These are phyloP conservation scores for Metopia argyrocephala DNA, from an alignment of 2,888 invertebrate species.

Conservation along the genomic window DNA sequence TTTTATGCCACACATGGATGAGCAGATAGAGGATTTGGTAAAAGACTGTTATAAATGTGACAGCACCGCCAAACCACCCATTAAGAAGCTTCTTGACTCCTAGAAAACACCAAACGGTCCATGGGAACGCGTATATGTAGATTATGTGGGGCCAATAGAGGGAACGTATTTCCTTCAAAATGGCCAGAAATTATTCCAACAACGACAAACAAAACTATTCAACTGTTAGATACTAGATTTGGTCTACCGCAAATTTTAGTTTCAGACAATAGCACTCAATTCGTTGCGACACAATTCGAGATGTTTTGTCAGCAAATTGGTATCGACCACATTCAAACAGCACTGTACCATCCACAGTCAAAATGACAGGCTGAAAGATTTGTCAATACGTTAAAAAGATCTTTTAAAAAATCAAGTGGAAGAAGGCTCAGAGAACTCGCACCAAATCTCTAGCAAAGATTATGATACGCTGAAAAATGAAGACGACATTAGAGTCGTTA, in stretches of 20 bases:
- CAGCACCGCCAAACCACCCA: too few relatives aligned
- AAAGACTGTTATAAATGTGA: too few relatives aligned
- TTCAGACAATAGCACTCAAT: constrained; percentile 8
- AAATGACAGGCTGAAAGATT: constrained; percentile 65
- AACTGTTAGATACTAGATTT: not conserved
- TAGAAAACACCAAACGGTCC: not conserved
- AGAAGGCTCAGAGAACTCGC: constrained; percentile 43
- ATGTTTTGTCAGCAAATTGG: not conserved
- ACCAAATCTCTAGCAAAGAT: constrained; percentile 11
- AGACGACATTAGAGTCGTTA: not conserved
- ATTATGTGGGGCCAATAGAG: not conserved
- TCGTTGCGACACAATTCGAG: constrained; percentile 5
- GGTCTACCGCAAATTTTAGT: not conserved
- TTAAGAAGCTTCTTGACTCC: too few relatives aligned
- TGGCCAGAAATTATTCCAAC: not conserved
- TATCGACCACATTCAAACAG: not conserved
- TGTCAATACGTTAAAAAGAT: constrained; percentile 61
- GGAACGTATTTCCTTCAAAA: not conserved
- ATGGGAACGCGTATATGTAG: not conserved
- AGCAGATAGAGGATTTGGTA: too few relatives aligned
- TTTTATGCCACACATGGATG: too few relatives aligned
- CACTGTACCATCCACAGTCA: constrained; percentile 25
- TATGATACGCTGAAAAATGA: not conserved
- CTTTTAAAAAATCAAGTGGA: constrained; percentile 49
- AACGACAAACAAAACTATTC: not conserved